These are phyloP conservation scores for Carassius gibelio DNA, from an alignment of 2,113 vertebrate genomes.

Conservation along the genomic window DNA sequence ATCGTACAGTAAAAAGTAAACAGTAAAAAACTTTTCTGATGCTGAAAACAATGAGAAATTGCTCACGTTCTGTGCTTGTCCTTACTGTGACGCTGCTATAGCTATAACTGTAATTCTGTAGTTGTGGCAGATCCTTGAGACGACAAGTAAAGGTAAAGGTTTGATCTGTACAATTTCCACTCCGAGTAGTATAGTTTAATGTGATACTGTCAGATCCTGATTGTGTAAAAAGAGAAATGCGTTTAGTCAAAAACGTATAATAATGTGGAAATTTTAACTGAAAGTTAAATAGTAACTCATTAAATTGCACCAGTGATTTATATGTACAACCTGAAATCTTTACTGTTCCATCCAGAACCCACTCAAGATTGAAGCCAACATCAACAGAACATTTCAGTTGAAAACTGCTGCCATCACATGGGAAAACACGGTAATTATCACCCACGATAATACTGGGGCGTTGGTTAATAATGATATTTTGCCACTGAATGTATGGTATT, in stretches of 20 bases:
- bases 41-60: neutral
- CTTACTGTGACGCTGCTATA: neutral
- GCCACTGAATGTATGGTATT: slow-evolving; percentile 54
- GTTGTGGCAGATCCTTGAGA: neutral
- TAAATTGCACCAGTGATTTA: neutral
- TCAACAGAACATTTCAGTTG: neutral
- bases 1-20: neutral
- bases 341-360: neutral
- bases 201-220: neutral
- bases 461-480: slow-evolving; percentile 45
- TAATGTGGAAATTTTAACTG: neutral
- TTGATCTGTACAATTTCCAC: neutral
- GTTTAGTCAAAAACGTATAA: neutral
- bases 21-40: neutral
- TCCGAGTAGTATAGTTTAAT: neutral
- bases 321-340: neutral
- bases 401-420: neutral
- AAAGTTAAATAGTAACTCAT: neutral
- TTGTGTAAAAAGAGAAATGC: neutral
- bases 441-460: slow-evolving; percentile 56
- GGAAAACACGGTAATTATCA: neutral
- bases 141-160: slow-evolving; percentile 44
- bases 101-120: slow-evolving; percentile 2
- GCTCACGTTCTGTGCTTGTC: slow-evolving; percentile 6
- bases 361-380: neutral